Evolutionary conservation across 1,140 invertebrate species (phyloP), one percentile per base, ranked within the genome.

Genomic region (Pogonomyrmex californicus): DNA sequence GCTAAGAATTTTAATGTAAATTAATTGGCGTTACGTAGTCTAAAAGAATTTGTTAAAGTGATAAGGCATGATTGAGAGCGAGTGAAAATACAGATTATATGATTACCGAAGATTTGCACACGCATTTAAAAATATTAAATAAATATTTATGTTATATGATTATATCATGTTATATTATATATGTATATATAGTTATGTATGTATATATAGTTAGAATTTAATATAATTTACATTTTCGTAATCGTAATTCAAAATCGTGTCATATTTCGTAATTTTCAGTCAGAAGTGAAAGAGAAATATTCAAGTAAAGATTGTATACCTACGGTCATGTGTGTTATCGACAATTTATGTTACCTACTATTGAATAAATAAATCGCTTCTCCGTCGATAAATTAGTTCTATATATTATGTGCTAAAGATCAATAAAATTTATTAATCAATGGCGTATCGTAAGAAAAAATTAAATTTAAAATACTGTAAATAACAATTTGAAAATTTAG

Each of bases 1-100:
- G 30, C 2, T 23, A 17, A 47, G n/a, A 65, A 85, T 56, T 44
- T 76, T 33, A 38, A 83, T 60, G 36, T 30, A 51, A 54, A 79
- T 30, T 38, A 65, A 81, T 70, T 71, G 17, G 17, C 63, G 49
- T 47, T 49, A 60, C 56, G 23, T 44, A 7, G 23, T 23, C 30
- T 17, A n/a, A n/a, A 10, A 51, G n/a, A 23, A 51, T 66, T 78
- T 47, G 9, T 38, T 23, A 41, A 23, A 14, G 17, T 41, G 44
- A 70, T 30, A 30, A 54, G 10, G 14, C 17, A 65, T 51, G 17
- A 77, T 47, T 9, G 54, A 36, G 58, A 47, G 9, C 33, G 23
- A 60, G 38, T 23, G n/a, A 73, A 58, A 56, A n/a, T 78, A 62
- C 36, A 49, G 56, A 56, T 77, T 44, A 60, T 4, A 41, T 4